These are phyloP conservation scores for Oxyruncus cristatus DNA, from an alignment of 2,113 vertebrate species.

Conservation along the genomic window DNA sequence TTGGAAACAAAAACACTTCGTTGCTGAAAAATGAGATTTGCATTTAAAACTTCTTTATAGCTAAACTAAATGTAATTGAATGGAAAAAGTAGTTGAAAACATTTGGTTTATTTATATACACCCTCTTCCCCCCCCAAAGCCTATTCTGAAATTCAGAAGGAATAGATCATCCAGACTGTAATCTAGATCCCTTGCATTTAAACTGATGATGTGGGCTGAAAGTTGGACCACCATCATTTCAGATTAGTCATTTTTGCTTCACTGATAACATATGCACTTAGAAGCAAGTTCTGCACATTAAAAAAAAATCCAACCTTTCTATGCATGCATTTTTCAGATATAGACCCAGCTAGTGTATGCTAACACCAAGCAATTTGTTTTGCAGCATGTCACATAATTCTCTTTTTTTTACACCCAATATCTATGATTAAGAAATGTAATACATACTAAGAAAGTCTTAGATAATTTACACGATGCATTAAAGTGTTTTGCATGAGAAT, in stretches of 20 bases:
- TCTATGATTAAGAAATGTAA: constrained; percentile 78
- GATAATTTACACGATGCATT: constrained; percentile 76
- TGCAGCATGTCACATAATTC: constrained; percentile 61
- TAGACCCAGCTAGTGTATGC: constrained; percentile 42
- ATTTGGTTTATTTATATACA: not conserved
- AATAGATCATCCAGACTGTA: constrained; percentile 17
- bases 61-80: not conserved
- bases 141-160: constrained; percentile 8
- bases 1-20: not conserved
- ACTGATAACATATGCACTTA: constrained; percentile 15
- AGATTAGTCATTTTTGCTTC: constrained; percentile 22
- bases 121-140: not conserved
- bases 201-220: constrained; percentile 17
- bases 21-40: not conserved
- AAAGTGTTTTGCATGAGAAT: constrained; percentile 82
- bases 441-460: constrained; percentile 74
- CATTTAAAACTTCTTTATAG: not conserved
- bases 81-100: not conserved
- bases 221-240: constrained; percentile 17
- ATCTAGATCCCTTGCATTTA: not conserved
- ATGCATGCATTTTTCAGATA: constrained; percentile 28
- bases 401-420: constrained; percentile 61
- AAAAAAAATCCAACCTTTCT: not conserved
- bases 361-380: constrained; percentile 50
- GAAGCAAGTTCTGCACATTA: not conserved